These are phyloP conservation scores for Ceratitis capitata DNA, from an alignment of 1,140 invertebrate species.

Conservation along the genomic window DNA sequence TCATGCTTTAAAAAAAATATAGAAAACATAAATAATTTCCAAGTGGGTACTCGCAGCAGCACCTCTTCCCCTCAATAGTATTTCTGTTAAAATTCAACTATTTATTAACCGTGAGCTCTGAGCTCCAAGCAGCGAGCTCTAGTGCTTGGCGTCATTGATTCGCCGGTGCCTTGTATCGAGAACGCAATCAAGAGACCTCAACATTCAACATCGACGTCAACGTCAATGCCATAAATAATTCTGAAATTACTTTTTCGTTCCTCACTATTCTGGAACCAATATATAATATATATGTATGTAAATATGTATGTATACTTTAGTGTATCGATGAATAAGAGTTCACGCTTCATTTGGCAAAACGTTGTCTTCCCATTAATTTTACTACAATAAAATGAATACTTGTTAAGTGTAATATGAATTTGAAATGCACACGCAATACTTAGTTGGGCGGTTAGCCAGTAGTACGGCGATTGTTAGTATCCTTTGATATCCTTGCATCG, in stretches of 20 bases:
- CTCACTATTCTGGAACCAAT: too few species aligned
- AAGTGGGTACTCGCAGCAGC: not conserved
- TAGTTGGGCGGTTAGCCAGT: not conserved
- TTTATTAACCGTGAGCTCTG: not conserved
- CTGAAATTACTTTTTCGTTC: slow-evolving; percentile 16
- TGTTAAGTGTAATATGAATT: slow-evolving; percentile 19
- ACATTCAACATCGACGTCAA: not conserved
- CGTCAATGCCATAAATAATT: slow-evolving; percentile 28
- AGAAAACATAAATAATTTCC: too few species aligned
- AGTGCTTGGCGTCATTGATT: not conserved
- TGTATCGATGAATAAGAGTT: not conserved
- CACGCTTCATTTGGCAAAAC: not conserved
- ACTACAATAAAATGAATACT: not conserved
- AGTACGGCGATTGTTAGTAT: not conserved
- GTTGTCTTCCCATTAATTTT: not conserved
- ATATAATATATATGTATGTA: too few species aligned
- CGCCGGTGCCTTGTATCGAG: not conserved
- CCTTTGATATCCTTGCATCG: not conserved
- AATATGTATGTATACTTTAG: not conserved
- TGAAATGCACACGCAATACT: slow-evolving; percentile 25
- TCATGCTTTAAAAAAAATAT: too few species aligned
- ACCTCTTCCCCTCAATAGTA: too few species aligned
- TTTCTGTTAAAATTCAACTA: not conserved
- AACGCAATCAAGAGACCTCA: not conserved
- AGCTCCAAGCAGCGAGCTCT: not conserved